These are phyloP conservation scores for Denticeps clupeoides DNA, from an alignment of 2,797 vertebrate genomes.

Conservation along the genomic window DNA sequence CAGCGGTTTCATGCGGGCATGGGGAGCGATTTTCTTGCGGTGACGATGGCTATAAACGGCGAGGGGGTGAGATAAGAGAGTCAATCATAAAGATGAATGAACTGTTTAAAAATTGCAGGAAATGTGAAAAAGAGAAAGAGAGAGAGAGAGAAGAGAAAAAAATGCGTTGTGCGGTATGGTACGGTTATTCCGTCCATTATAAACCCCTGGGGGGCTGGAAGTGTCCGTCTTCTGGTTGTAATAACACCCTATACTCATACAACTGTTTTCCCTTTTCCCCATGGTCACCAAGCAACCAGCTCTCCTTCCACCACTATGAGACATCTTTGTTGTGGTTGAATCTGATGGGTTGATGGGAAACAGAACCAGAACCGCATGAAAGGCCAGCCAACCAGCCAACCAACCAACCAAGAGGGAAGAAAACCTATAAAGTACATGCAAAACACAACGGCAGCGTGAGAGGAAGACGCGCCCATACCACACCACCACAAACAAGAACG, in stretches of 20 bases:
- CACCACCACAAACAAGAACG: constrained; percentile 13
- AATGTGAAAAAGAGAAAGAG: constrained; percentile 1
- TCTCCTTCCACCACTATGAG: constrained; percentile 42
- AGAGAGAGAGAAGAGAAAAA: constrained; percentile 4
- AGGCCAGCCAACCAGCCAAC: constrained; percentile 19
- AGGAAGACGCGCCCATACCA: constrained; percentile 1
- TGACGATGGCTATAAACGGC: constrained; percentile 11
- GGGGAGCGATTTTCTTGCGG: constrained; percentile 47
- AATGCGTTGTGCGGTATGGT: too few species aligned
- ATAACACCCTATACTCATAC: constrained; percentile 6
- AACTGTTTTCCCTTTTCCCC: constrained; percentile 5
- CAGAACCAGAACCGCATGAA: constrained; percentile 57
- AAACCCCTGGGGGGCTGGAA: too few species aligned
- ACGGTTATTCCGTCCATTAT: too few species aligned
- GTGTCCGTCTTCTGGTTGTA: neutral
- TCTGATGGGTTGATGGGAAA: constrained; percentile 58
- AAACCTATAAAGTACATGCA: constrained; percentile 48
- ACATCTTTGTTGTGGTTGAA: constrained; percentile 61
- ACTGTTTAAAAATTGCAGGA: constrained; percentile 10
- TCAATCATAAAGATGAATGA: constrained; percentile 45
- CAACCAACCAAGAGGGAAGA: neutral
- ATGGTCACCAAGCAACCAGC: constrained; percentile 43
- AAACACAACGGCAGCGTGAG: constrained; percentile 47
- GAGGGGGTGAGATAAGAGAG: constrained; percentile 46
- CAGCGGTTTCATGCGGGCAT: constrained; percentile 45